These are phyloP conservation scores for Colaptes auratus DNA, from an alignment of 2,113 vertebrate species.

Conservation along the genomic window DNA sequence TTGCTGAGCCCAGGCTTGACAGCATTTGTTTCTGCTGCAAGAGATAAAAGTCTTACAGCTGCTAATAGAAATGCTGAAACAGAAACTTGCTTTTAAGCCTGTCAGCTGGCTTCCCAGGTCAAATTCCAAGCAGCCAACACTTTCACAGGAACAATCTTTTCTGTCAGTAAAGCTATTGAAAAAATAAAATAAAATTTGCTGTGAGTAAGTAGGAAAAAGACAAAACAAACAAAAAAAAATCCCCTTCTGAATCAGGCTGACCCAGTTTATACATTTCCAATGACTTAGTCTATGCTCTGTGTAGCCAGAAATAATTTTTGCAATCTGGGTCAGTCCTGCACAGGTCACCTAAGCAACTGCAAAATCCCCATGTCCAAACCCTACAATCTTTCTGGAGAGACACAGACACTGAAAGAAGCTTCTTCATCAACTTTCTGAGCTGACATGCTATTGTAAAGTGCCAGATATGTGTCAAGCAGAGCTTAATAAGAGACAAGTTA, in stretches of 20 bases:
- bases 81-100: not conserved
- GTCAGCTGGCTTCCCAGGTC: not conserved
- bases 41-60: not conserved
- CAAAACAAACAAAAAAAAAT: not conserved
- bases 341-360: not conserved
- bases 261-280: not conserved
- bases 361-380: not conserved
- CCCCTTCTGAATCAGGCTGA: not conserved
- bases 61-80: conserved; percentile 1
- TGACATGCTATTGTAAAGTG: not conserved
- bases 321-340: not conserved
- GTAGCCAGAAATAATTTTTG: not conserved
- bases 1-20: not conserved
- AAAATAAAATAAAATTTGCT: not conserved
- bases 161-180: not conserved
- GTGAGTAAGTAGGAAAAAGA: not conserved
- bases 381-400: not conserved
- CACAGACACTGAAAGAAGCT: not conserved
- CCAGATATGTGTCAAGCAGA: not conserved
- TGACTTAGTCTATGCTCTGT: not conserved
- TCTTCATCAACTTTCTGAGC: not conserved
- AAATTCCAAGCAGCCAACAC: not conserved
- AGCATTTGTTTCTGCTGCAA: not conserved
- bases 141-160: not conserved
- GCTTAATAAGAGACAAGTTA: not conserved